Evolutionary conservation across 2,797 vertebrate genomes (phyloP), one percentile per base, ranked within the genome.

Genomic region (Setipinna tenuifilis): DNA sequence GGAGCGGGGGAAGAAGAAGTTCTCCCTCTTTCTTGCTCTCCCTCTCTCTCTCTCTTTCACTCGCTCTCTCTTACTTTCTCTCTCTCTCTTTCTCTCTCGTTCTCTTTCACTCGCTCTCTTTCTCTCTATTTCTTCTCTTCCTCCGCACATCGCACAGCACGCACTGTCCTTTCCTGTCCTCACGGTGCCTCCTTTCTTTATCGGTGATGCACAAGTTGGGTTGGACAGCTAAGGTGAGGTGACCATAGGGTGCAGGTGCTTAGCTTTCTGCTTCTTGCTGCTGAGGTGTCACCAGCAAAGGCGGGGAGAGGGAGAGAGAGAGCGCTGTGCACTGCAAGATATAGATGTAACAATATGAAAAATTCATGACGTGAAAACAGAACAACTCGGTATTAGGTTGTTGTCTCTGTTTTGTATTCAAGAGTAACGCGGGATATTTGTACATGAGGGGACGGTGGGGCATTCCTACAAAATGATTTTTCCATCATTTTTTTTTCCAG

Each of bases 31-130:
- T 83, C 62, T 68, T 25, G 50, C 14, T 48, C 59, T 28, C 83
- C n/a, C 82, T 81, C 23, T 17, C 48, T 88, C 83, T 83, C 82
- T 59, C 6, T 46, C 75, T 88, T 61, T 81, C 84, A 48, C 83
- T 48, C 10, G 3, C 46, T 3, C 10, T 48, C 46, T 48, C 10
- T 48, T 10, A 4, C 10, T 54, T 7, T 54, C 14, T 54, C 50
- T 54, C 14, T 54, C 50, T 9, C 14, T 54, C 50, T 54, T 9
- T 54, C 50, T 54, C 14, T 54, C 50, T 54, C 14, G 3, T 7
- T 54, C 14, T 54, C 50, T 54, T 9, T 54, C 50, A 3, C 14
- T 54, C 50, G 3, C 14, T 54, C 50, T 54, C 14, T 54, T 7
- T 54, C 14, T 54, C 50, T 54, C 14, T 3, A 2, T 54, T 54